A percentile compares a stretch with the other conserved stretches of the same genome.
phyloP scores from a whole-genome alignment of 2,888 invertebrate species.

The Rhimphoctona megacephalus region DNA sequence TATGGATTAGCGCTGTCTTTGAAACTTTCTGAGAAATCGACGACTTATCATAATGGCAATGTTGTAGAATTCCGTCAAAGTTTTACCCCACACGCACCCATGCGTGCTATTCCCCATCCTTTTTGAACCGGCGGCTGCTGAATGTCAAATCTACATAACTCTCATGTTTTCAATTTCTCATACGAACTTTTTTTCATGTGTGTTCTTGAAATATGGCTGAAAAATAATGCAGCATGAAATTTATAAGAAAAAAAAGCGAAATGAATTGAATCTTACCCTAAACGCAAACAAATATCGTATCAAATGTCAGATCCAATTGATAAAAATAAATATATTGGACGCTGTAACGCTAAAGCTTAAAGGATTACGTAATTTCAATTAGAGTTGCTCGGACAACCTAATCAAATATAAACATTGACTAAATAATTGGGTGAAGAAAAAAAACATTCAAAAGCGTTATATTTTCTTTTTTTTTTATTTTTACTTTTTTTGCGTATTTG shows the following conservation, averaged over 20 bases:
- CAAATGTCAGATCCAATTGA: neutral
- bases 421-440: neutral
- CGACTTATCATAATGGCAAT: neutral
- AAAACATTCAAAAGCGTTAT: neutral
- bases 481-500: neutral
- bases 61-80: neutral
- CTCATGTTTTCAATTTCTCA: neutral
- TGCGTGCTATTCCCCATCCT: constrained; percentile 1
- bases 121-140: neutral
- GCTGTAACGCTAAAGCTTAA: neutral
- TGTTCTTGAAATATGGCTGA: neutral
- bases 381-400: too few species aligned
- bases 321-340: neutral
- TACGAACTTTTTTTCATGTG: neutral
- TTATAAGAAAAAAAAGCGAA: neutral
- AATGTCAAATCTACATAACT: constrained; percentile 6
- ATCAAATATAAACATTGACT: too few species aligned
- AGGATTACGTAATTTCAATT: neutral
- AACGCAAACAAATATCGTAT: neutral
- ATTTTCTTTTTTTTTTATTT: neutral
- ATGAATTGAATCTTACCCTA: neutral
- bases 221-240: neutral
- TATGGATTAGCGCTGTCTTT: neutral
- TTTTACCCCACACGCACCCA: neutral
- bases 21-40: neutral